Evolutionary conservation across 2,113 vertebrate genomes (phyloP).

Genomic region (Mastomys natalensis): DNA sequence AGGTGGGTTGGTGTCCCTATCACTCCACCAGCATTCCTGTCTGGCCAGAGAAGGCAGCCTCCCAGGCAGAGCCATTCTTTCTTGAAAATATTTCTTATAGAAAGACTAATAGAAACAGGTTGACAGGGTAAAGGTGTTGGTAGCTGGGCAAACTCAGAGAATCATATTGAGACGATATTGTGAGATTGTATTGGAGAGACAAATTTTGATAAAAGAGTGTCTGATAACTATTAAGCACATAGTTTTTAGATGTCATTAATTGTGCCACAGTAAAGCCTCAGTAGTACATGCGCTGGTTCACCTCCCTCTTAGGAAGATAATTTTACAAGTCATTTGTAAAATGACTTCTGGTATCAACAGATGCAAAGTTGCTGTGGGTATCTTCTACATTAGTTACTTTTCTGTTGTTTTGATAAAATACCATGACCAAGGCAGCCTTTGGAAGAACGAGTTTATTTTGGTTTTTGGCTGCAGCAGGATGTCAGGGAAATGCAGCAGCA

Average conservation of each 20-base stretch:
- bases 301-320: neutral
- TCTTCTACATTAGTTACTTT: neutral
- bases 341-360: conserved; percentile 22
- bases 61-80: neutral
- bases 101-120: conserved; percentile 12
- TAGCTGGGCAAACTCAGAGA: neutral
- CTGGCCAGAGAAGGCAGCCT: too few relatives aligned
- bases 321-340: conserved; percentile 21
- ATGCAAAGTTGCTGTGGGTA: neutral
- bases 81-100: conserved; percentile 38
- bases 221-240: neutral
- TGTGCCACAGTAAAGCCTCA: neutral
- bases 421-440: neutral
- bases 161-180: conserved; percentile 19
- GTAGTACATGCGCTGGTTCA: neutral
- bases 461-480: neutral
- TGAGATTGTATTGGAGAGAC: neutral
- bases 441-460: neutral
- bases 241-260: conserved; percentile 32
- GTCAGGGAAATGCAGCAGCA: neutral
- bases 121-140: conserved; percentile 47
- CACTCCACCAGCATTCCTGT: too few relatives aligned
- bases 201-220: neutral
- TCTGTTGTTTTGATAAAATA: neutral
- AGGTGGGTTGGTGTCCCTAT: too few relatives aligned